These are phyloP conservation scores for Cephonodes hylas DNA, from an alignment of 2,888 invertebrate species.

Conservation along the genomic window DNA sequence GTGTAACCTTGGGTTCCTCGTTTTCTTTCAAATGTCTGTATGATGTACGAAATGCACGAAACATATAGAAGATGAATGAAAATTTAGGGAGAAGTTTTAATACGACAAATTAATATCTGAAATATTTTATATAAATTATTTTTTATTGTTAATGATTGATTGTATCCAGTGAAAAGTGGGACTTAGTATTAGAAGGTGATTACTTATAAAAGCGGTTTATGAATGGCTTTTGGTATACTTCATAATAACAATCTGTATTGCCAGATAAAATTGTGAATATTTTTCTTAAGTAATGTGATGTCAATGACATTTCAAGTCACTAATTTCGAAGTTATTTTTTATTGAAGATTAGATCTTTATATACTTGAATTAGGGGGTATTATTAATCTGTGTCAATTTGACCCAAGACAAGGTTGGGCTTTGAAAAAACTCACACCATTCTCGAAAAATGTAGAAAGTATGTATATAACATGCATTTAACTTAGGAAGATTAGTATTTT, in stretches of 20 bases:
- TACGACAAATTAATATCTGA: slow-evolving; percentile 62
- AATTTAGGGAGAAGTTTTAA: slow-evolving; percentile 60
- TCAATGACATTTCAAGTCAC: slow-evolving; percentile 78
- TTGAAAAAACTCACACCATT: slow-evolving; percentile 51
- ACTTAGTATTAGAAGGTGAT: slow-evolving; percentile 74
- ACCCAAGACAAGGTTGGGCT: slow-evolving; percentile 56
- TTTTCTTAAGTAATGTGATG: slow-evolving; percentile 76
- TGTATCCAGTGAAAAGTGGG: slow-evolving; percentile 73
- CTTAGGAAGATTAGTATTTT: slow-evolving; percentile 67
- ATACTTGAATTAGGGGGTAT: slow-evolving; percentile 70
- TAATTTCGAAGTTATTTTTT: slow-evolving; percentile 75
- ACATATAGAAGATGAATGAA: slow-evolving; percentile 89
- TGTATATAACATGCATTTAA: slow-evolving; percentile 78
- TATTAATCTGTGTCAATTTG: slow-evolving; percentile 63
- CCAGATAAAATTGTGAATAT: slow-evolving; percentile 81
- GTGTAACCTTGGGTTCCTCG: slow-evolving; percentile 80
- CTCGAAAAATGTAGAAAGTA: slow-evolving; percentile 59
- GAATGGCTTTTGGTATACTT: slow-evolving; percentile 70
- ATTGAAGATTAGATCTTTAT: slow-evolving; percentile 73
- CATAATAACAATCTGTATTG: slow-evolving; percentile 78
- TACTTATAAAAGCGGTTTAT: slow-evolving; percentile 52
- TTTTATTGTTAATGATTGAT: slow-evolving; percentile 71
- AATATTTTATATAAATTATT: slow-evolving; percentile 76
- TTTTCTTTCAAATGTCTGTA: slow-evolving; percentile 83
- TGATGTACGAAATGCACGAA: slow-evolving; percentile 94